Evolutionary conservation across 2,113 vertebrate genomes (phyloP).

Genomic region (Puffinus mauretanicus): DNA sequence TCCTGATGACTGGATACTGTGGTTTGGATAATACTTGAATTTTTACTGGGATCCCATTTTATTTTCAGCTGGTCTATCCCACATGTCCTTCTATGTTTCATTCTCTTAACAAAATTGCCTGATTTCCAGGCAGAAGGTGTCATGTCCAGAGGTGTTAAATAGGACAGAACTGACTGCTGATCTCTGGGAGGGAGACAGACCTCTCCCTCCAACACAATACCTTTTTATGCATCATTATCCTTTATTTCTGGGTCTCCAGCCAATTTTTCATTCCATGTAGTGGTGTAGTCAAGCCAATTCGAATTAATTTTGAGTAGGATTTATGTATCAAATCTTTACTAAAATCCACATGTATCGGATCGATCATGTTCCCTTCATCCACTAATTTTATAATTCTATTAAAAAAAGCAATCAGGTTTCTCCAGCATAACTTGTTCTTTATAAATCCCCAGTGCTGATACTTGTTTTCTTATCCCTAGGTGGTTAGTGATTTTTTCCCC

Average conservation of each 20-base stretch:
- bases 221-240: slow-evolving; percentile 35
- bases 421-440: not conserved
- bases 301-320: slow-evolving; percentile 51
- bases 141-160: not conserved
- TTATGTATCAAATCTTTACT: slow-evolving; percentile 51
- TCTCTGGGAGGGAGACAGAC: not conserved
- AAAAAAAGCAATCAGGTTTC: not conserved
- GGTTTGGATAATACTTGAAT: not conserved
- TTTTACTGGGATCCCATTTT: not conserved
- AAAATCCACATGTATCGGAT: slow-evolving; percentile 47
- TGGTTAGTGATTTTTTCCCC: not conserved
- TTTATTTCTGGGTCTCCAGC: slow-evolving; percentile 39
- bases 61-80: not conserved
- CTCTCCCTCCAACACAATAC: not conserved
- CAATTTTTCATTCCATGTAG: slow-evolving; percentile 22
- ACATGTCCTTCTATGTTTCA: not conserved
- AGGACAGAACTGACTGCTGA: not conserved
- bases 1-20: not conserved
- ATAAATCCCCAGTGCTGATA: not conserved
- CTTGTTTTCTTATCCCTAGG: slow-evolving; percentile 2
- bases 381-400: slow-evolving; percentile 59
- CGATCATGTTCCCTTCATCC: not conserved
- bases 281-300: slow-evolving; percentile 36
- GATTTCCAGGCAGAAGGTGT: not conserved
- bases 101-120: not conserved